phyloP scores from a whole-genome alignment of 2,888 invertebrate genomes.

The Watsonalla binaria region DNA sequence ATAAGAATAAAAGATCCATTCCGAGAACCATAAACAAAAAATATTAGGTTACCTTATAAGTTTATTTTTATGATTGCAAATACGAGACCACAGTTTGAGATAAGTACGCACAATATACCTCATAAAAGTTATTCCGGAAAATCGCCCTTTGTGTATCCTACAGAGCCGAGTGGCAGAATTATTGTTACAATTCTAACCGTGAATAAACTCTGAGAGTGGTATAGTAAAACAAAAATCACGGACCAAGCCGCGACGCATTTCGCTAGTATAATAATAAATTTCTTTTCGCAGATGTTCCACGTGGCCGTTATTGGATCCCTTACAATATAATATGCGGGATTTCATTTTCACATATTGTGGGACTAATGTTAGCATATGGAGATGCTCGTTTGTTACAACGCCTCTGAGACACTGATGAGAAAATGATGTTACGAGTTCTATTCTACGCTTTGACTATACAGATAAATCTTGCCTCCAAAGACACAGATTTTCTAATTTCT shows the following conservation, averaged over 20 bases:
- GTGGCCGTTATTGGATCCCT: constrained; percentile 62
- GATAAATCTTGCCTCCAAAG: background rate
- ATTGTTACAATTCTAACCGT: background rate
- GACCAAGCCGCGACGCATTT: background rate
- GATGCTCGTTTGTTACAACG: constrained; percentile 20
- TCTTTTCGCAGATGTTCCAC: constrained; percentile 60
- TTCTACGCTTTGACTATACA: background rate
- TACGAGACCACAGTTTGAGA: no score
- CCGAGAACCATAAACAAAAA: no score
- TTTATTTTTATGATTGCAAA: no score
- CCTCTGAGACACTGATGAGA: no score
- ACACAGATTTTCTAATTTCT: no score
- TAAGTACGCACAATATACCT: no score
- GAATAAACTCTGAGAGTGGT: constrained; percentile 1
- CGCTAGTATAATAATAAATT: constrained; percentile 47
- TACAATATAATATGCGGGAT: constrained; percentile 61
- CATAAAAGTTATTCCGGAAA: no score
- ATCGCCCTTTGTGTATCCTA: no score
- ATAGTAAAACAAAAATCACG: constrained; percentile 1
- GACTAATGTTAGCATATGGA: constrained; percentile 30
- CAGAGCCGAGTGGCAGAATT: no score
- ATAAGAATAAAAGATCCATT: no score
- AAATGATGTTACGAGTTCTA: background rate
- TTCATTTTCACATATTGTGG: constrained; percentile 60
- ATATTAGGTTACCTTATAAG: no score